A percentile compares a stretch with the other conserved stretches of the same genome.
Evolutionary conservation across 2,888 invertebrate genomes (phyloP).

Genomic region (Cheilosia vernalis): DNA sequence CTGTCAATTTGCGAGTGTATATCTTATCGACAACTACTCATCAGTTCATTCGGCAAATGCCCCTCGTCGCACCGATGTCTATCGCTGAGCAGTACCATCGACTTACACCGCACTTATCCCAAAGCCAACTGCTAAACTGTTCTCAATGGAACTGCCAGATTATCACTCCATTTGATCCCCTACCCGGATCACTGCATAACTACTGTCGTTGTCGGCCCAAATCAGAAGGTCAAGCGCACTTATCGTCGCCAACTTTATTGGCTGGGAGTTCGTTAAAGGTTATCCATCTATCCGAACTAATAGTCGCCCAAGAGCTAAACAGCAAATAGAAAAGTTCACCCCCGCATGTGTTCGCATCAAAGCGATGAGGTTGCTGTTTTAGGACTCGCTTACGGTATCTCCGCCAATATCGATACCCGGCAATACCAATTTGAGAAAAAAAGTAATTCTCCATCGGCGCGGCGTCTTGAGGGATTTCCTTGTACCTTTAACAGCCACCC

Average conservation of each 20-base stretch:
- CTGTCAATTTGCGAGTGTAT: too few species aligned
- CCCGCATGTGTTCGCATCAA: not conserved
- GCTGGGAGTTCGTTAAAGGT: slow-evolving; percentile 56
- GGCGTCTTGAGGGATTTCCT: slow-evolving; percentile 65
- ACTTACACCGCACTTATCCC: slow-evolving; percentile 59
- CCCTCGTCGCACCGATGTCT: not conserved
- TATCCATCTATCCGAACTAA: slow-evolving; percentile 63
- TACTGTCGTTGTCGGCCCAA: not conserved
- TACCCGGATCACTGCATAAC: slow-evolving; percentile 29
- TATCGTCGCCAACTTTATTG: slow-evolving; percentile 29
- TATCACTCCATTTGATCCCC: slow-evolving; percentile 62
- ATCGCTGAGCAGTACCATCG: slow-evolving; percentile 1
- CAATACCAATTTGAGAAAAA: slow-evolving; percentile 32
- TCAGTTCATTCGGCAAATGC: not conserved
- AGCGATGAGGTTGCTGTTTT: slow-evolving; percentile 70
- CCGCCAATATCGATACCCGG: slow-evolving; percentile 27
- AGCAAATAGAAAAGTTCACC: slow-evolving; percentile 71
- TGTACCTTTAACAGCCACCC: slow-evolving; percentile 26
- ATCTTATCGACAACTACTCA: not conserved
- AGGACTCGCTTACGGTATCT: slow-evolving; percentile 47
- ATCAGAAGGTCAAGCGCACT: slow-evolving; percentile 22
- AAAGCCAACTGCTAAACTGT: slow-evolving; percentile 60
- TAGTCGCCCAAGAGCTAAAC: slow-evolving; percentile 67
- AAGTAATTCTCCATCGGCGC: slow-evolving; percentile 48
- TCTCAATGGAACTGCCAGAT: slow-evolving; percentile 58